Percentiles rank a stretch among this genome's conserved stretches.
phyloP scores from a whole-genome alignment of 1,140 invertebrate species.

The Steinernema feltiae region DNA sequence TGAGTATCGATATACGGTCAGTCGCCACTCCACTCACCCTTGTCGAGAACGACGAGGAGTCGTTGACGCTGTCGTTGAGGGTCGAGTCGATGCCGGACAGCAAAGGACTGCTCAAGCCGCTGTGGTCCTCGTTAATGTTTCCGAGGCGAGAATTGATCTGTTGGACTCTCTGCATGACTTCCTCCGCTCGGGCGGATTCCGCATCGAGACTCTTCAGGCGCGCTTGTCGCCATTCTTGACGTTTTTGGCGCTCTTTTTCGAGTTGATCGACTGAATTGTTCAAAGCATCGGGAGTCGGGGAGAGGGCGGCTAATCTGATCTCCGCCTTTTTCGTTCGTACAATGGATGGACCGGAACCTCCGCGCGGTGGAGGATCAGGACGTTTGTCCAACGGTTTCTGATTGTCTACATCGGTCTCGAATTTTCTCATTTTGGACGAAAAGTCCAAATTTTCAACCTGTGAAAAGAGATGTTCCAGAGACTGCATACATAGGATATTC shows the following conservation, averaged over 20 bases:
- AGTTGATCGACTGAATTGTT: slow-evolving; percentile 23
- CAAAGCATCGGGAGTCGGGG: slow-evolving; percentile 10
- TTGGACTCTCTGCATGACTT: slow-evolving; percentile 34
- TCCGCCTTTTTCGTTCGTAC: slow-evolving; percentile 36
- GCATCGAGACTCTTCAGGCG: slow-evolving; percentile 41
- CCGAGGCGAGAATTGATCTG: slow-evolving; percentile 13
- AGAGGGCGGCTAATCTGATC: slow-evolving; percentile 25
- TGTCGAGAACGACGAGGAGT: not conserved
- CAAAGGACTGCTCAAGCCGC: not conserved
- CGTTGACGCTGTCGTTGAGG: not conserved
- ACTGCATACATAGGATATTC: no score
- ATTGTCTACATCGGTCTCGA: slow-evolving; percentile 21
- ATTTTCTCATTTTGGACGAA: slow-evolving; percentile 33
- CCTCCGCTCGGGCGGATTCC: slow-evolving; percentile 40
- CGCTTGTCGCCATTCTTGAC: slow-evolving; percentile 43
- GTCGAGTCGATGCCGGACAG: not conserved
- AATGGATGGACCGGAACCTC: not conserved
- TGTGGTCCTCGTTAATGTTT: slow-evolving; percentile 19
- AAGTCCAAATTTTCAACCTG: slow-evolving; percentile 26
- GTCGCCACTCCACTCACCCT: no score
- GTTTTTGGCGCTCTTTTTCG: slow-evolving; percentile 37
- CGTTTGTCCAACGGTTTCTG: not conserved
- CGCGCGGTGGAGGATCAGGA: not conserved
- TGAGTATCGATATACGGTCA: no score
- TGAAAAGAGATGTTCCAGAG: no score